A percentile compares a stretch with the other conserved stretches of the same genome.
Conservation (phyloP, 2,797 vertebrate species). For the Yasuhikotakia modesta region DNA sequence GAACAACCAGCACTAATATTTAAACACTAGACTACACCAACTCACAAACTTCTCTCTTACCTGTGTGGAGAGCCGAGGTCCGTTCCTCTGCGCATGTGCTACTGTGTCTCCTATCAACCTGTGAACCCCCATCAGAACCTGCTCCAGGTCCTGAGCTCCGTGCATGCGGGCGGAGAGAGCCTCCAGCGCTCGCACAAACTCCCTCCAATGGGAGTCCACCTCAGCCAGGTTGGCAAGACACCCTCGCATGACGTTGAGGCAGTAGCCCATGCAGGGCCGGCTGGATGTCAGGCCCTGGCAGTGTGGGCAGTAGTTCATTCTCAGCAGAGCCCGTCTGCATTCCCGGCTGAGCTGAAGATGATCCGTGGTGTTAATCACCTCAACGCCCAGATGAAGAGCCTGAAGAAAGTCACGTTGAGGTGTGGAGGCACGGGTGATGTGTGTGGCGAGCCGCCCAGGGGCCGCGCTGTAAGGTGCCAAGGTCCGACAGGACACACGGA, state of each 20-base stretch:
- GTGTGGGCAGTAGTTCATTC: conserved; percentile 86
- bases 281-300: conserved; percentile 83
- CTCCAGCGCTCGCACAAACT: conserved; percentile 83
- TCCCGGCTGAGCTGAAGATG: conserved; percentile 83
- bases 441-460: conserved; percentile 72
- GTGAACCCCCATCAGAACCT: conserved; percentile 81
- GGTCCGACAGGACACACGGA: conserved; percentile 69
- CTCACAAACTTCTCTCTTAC: conserved; percentile 68
- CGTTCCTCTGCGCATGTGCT: conserved; percentile 70
- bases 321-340: conserved; percentile 81
- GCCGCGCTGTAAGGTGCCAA: conserved; percentile 76
- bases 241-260: conserved; percentile 85
- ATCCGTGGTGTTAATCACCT: conserved; percentile 91
- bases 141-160: conserved; percentile 75
- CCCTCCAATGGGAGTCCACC: conserved; percentile 83
- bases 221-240: conserved; percentile 87
- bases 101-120: conserved; percentile 78
- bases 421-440: conserved; percentile 76
- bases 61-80: conserved; percentile 75
- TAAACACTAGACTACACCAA: background rate
- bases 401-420: conserved; percentile 82
- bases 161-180: conserved; percentile 79
- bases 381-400: conserved; percentile 86
- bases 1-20: background rate
- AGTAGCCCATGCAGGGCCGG: conserved; percentile 90